phyloP scores from a whole-genome alignment of 2,113 vertebrate species.

The Rutilus rutilus region DNA sequence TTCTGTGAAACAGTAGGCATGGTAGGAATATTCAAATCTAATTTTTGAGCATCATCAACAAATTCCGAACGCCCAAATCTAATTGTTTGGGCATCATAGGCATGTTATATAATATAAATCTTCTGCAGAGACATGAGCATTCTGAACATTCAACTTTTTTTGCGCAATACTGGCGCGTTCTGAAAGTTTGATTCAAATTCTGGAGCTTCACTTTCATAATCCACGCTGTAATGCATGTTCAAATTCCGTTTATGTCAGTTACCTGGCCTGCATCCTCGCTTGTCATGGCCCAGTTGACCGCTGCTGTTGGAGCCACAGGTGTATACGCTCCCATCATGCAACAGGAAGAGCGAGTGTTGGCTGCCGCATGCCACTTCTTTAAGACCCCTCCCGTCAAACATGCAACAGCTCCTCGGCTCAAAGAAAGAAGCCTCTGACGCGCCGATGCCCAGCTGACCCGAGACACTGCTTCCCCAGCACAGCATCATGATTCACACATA shows the following conservation, averaged over 20 bases:
- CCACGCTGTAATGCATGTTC: no score
- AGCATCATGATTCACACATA: conserved; percentile 79
- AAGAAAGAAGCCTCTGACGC: conserved; percentile 76
- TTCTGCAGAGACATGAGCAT: not conserved
- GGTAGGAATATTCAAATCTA: not conserved
- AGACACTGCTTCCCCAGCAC: conserved; percentile 92
- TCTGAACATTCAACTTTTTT: no score
- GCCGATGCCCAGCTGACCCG: conserved; percentile 87
- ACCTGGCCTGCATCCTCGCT: conserved; percentile 86
- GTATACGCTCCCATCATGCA: conserved; percentile 91
- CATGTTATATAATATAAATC: no score
- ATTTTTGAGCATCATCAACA: not conserved
- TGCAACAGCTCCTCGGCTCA: conserved; percentile 82
- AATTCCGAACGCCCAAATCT: not conserved
- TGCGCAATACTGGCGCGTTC: no score
- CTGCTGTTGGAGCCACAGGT: conserved; percentile 91
- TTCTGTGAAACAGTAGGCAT: not conserved
- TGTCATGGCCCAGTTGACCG: conserved; percentile 92
- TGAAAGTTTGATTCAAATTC: no score
- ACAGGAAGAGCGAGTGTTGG: conserved; percentile 88
- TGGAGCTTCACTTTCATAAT: no score
- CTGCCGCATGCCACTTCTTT: conserved; percentile 89
- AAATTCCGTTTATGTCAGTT: conserved; percentile 45
- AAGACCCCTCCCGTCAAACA: conserved; percentile 81
- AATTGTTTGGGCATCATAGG: not conserved